A percentile compares a stretch with the other conserved stretches of the same genome.
Evolutionary conservation across 2,113 vertebrate species (phyloP).

Genomic region (Psephotus haematonotus): DNA sequence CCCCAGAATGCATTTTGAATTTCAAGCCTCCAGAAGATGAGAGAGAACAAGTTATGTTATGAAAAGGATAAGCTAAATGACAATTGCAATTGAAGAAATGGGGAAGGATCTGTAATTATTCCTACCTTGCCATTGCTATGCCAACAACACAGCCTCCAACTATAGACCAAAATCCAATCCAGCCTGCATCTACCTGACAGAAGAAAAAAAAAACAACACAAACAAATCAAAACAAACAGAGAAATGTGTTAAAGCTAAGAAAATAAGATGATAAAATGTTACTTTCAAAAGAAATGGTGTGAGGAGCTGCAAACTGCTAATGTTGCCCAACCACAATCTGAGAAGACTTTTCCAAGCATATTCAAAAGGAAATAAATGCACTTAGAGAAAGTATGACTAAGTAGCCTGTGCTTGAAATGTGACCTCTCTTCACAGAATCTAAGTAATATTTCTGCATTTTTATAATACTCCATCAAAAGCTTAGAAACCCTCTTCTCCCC

Average conservation of each 20-base stretch:
- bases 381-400: slow-evolving; percentile 30
- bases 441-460: neutral
- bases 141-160: slow-evolving; percentile 95
- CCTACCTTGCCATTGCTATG: slow-evolving; percentile 92
- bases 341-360: neutral
- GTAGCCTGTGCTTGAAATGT: neutral
- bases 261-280: neutral
- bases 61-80: neutral
- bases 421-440: neutral
- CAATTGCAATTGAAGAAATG: neutral
- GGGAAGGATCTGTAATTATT: slow-evolving; percentile 1
- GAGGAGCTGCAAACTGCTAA: neutral
- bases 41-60: neutral
- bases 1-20: neutral
- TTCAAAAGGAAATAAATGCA: slow-evolving; percentile 21
- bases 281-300: neutral
- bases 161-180: slow-evolving; percentile 98
- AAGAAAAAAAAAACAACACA: neutral
- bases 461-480: neutral
- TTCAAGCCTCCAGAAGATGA: neutral
- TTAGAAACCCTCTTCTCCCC: neutral
- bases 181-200: slow-evolving; percentile 92
- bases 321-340: neutral
- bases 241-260: neutral
- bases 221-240: neutral